Conservation (phyloP, 2,113 vertebrate species). For the Hyla sarda region DNA sequence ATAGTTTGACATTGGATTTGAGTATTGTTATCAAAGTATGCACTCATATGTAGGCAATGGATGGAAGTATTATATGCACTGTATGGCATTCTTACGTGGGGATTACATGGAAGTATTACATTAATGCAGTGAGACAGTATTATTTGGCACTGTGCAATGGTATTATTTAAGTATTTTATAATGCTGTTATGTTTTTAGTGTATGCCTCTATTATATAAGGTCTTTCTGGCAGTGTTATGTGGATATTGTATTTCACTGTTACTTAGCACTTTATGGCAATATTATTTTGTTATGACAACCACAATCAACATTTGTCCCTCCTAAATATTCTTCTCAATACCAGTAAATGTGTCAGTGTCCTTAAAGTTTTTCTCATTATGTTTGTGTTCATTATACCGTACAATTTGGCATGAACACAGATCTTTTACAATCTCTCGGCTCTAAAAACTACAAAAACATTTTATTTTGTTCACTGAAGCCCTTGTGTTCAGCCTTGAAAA, state of each 20-base stretch:
- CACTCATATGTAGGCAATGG: too few relatives aligned
- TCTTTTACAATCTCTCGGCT: neutral
- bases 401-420: neutral
- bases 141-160: too few relatives aligned
- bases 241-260: neutral
- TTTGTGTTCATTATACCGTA: neutral
- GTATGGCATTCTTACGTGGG: too few relatives aligned
- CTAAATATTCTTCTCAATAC: neutral
- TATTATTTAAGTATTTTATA: too few relatives aligned
- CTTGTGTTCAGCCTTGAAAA: neutral
- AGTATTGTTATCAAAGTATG: too few relatives aligned
- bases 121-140: too few relatives aligned
- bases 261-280: neutral
- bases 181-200: too few relatives aligned
- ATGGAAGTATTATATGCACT: too few relatives aligned
- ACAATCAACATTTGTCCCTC: neutral
- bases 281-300: neutral
- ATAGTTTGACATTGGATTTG: too few relatives aligned
- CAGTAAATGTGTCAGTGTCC: neutral
- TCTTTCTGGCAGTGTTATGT: neutral
- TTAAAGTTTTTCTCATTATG: neutral
- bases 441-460: conserved; percentile 8
- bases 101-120: too few relatives aligned
- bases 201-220: neutral
- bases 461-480: neutral